Conservation (phyloP, 2,888 invertebrate genomes). For the Athalia cordata region DNA sequence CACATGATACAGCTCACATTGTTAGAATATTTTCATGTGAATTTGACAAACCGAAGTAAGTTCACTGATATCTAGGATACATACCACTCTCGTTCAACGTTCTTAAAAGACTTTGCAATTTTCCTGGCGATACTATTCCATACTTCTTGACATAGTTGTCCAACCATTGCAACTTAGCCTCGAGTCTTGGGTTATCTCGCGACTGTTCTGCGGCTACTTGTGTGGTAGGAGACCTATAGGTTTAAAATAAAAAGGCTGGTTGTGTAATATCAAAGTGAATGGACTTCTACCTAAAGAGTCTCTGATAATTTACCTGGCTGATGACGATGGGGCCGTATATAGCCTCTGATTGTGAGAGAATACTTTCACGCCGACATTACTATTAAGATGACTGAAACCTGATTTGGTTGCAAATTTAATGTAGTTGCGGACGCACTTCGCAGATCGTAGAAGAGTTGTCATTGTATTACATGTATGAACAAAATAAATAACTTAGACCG, state of each 20-base stretch:
- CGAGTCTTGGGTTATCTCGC: constrained; percentile 79
- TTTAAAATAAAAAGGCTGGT: constrained; percentile 49
- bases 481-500: constrained; percentile 3
- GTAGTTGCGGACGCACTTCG: constrained; percentile 84
- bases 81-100: constrained; percentile 76
- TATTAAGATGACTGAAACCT: constrained; percentile 70
- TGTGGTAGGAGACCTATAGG: constrained; percentile 77
- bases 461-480: constrained; percentile 68
- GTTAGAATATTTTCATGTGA: too few species aligned
- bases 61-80: too few species aligned
- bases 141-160: constrained; percentile 83
- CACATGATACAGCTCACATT: too few species aligned
- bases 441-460: constrained; percentile 82
- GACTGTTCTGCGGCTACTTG: constrained; percentile 74
- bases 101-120: constrained; percentile 86
- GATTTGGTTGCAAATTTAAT: constrained; percentile 83
- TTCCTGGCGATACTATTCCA: constrained; percentile 84
- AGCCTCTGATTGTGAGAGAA: constrained; percentile 21
- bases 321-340: constrained; percentile 32
- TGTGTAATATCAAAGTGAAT: constrained; percentile 42
- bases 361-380: constrained; percentile 9
- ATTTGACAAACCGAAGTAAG: too few species aligned
- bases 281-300: constrained; percentile 38
- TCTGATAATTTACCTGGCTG: constrained; percentile 37
- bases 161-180: constrained; percentile 70